Conservation (phyloP, 2,888 invertebrate species). For the Phortica magna region DNA sequence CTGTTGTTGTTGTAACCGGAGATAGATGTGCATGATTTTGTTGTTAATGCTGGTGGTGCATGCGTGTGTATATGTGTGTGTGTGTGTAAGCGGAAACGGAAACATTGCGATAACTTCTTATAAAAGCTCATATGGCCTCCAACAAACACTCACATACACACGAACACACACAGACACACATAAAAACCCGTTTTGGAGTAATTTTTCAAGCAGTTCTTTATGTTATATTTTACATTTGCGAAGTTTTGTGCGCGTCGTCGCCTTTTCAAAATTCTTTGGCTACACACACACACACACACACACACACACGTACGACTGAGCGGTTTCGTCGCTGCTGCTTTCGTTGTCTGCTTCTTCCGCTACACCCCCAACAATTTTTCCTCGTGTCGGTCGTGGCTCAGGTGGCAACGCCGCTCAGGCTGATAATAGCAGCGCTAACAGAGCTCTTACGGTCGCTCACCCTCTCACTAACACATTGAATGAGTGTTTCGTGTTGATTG, state of each 20-base stretch:
- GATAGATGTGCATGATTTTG: slow-evolving; percentile 49
- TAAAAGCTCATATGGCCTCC: slow-evolving; percentile 32
- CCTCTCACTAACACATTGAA: too few species aligned
- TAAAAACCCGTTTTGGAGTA: slow-evolving; percentile 42
- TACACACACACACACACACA: too few species aligned
- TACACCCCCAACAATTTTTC: too few species aligned
- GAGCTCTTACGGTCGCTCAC: too few species aligned
- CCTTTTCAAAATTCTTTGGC: slow-evolving; percentile 67
- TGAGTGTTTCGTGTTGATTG: too few species aligned
- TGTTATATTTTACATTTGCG: slow-evolving; percentile 52
- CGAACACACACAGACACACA: slow-evolving; percentile 8
- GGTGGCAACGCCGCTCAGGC: neutral
- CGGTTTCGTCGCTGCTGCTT: too few species aligned
- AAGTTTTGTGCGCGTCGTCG: slow-evolving; percentile 59
- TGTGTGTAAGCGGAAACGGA: slow-evolving; percentile 42
- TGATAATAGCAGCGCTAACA: neutral
- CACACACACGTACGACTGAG: too few species aligned
- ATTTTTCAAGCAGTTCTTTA: slow-evolving; percentile 68
- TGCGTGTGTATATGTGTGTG: neutral
- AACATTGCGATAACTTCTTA: slow-evolving; percentile 38
- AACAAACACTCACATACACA: neutral
- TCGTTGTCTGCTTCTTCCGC: neutral
- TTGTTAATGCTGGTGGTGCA: neutral
- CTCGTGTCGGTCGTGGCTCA: neutral
- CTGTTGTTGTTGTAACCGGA: slow-evolving; percentile 45